phyloP scores from a whole-genome alignment of 2,888 invertebrate genomes.

The Trissolcus brochymenae region DNA sequence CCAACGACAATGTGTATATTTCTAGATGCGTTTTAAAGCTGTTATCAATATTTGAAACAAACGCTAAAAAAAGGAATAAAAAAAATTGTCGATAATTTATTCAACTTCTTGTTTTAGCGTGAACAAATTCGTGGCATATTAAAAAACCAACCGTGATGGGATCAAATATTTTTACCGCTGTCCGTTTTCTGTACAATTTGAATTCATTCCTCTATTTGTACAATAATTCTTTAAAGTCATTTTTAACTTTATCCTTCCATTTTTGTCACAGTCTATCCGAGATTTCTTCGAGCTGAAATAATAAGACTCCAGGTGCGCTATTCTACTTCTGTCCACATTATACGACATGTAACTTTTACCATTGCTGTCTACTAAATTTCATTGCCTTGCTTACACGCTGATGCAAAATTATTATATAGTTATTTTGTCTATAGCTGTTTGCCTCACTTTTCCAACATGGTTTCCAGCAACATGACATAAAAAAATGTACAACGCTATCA shows the following conservation, averaged over 20 bases:
- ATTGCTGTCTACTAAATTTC: conserved; percentile 32
- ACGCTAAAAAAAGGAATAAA: too few relatives aligned
- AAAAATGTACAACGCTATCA: too few relatives aligned
- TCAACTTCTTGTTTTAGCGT: too few relatives aligned
- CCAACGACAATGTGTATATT: too few relatives aligned
- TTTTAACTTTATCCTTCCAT: conserved; percentile 46
- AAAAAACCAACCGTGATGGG: too few relatives aligned
- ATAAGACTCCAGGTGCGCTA: conserved; percentile 38
- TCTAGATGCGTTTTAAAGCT: conserved; percentile 3
- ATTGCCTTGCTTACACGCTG: conserved; percentile 21
- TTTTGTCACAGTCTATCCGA: conserved; percentile 15
- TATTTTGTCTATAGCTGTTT: conserved; percentile 12
- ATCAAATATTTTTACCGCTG: too few relatives aligned
- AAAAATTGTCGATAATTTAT: too few relatives aligned
- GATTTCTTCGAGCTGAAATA: conserved; percentile 28
- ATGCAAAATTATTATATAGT: conserved; percentile 23
- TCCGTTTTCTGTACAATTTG: too few relatives aligned
- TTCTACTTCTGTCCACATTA: conserved; percentile 35
- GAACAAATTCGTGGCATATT: too few relatives aligned
- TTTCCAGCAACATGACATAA: not conserved
- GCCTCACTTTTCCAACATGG: not conserved
- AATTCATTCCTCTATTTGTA: too few relatives aligned
- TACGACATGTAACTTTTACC: conserved; percentile 14
- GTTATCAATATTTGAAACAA: conserved; percentile 43
- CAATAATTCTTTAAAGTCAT: conserved; percentile 45